A percentile compares a stretch with the other conserved stretches of the same genome.
phyloP scores from a whole-genome alignment of 2,797 vertebrate species.

The Tadarida brasiliensis region DNA sequence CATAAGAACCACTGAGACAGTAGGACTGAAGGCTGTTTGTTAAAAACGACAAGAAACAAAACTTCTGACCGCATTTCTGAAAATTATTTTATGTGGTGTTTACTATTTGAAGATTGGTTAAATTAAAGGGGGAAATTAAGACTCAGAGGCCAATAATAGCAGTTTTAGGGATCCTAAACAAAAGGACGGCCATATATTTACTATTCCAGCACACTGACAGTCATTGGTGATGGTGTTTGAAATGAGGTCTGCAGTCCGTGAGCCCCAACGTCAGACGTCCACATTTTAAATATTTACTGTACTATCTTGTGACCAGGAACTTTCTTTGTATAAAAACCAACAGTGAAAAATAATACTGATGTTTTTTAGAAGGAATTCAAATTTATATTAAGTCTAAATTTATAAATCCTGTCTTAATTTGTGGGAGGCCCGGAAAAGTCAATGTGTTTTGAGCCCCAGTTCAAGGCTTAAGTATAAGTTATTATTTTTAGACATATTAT shows the following conservation, averaged over 20 bases:
- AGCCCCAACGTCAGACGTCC: background rate
- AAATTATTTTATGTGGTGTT: slow-evolving; percentile 76
- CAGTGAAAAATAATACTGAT: slow-evolving; percentile 22
- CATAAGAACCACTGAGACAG: slow-evolving; percentile 70
- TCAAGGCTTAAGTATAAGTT: slow-evolving; percentile 28
- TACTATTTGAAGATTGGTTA: slow-evolving; percentile 28
- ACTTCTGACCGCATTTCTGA: slow-evolving; percentile 72
- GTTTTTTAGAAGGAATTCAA: slow-evolving; percentile 47
- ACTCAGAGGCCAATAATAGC: slow-evolving; percentile 13
- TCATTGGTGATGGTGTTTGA: background rate
- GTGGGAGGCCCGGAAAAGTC: background rate
- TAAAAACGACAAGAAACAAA: slow-evolving; percentile 80
- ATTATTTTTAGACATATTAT: slow-evolving; percentile 68
- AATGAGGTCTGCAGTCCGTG: background rate
- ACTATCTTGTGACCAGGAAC: slow-evolving; percentile 3
- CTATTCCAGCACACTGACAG: background rate
- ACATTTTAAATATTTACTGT: slow-evolving; percentile 45
- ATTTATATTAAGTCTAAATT: slow-evolving; percentile 63
- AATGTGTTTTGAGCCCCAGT: background rate
- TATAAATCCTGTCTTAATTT: slow-evolving; percentile 39
- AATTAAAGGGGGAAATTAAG: slow-evolving; percentile 50
- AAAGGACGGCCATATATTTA: background rate
- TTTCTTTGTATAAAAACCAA: slow-evolving; percentile 38
- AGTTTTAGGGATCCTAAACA: slow-evolving; percentile 47
- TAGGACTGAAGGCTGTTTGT: slow-evolving; percentile 81